Evolutionary conservation across 1,140 invertebrate species (phyloP).

Genomic region (Pseudomyrmex gracilis): DNA sequence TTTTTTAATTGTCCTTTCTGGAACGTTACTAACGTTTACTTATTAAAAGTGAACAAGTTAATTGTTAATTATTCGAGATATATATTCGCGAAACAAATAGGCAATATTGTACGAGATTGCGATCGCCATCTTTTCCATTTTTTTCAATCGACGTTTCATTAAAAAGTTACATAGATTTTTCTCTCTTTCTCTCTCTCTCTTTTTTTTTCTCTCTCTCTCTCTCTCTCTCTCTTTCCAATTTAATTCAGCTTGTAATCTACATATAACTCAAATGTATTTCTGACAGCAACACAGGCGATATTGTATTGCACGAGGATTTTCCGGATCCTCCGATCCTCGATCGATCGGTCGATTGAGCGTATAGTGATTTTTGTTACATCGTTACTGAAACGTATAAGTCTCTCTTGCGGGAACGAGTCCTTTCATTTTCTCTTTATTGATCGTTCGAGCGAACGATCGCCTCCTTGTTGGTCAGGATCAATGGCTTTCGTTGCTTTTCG

Average conservation of each 20-base stretch:
- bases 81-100: background rate
- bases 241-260: conserved; percentile 25
- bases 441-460: conserved; percentile 71
- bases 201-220: too few species aligned
- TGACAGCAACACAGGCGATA: conserved; percentile 48
- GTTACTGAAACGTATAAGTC: conserved; percentile 71
- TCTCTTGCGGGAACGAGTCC: conserved; percentile 69
- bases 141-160: too few species aligned
- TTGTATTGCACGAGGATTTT: conserved; percentile 48
- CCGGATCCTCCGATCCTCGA: conserved; percentile 63
- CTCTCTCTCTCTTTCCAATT: background rate
- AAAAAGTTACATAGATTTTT: too few species aligned
- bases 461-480: conserved; percentile 71
- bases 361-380: conserved; percentile 73
- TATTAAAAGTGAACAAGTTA: conserved; percentile 3
- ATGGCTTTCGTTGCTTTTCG: conserved; percentile 72
- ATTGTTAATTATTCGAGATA: conserved; percentile 1
- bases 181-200: too few species aligned
- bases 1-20: background rate
- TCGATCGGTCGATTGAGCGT: conserved; percentile 76
- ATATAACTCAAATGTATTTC: conserved; percentile 29
- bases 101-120: background rate
- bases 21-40: background rate
- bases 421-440: conserved; percentile 71
- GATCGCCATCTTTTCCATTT: background rate